Evolutionary conservation across 2,888 invertebrate species (phyloP), one percentile per base, ranked within the genome.

Genomic region (Hemithea aestivaria): DNA sequence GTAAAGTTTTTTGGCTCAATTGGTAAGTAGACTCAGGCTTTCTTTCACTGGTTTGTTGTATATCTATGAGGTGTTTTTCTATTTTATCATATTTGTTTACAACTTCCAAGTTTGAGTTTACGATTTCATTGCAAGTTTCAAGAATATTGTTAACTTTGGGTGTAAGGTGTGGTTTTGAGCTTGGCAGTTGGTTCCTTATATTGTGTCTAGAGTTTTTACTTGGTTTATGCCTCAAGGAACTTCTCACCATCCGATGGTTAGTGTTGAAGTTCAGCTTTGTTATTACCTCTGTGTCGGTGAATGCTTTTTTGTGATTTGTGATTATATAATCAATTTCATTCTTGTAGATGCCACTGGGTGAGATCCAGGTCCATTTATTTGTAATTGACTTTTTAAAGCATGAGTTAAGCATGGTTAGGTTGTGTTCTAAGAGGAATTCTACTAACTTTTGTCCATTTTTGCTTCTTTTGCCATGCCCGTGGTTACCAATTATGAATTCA

Each of bases 401-500:
- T 6, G 21, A 10, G 7, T 22, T 29, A 6, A 20, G 7, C 7
- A 29, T 9, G 9, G 5, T 21, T 1, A 29, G 7, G 9, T 32
- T 6, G 6, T 24, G 7, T 32, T 32, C 31, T 9, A 32, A 8
- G 7, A 24, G 24, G 6, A 24, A 32, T 9, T 32, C 31, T 6
- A 32, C 24, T 16, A 32, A 16, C 5, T 16, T 16, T 5, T 16
- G 24, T 9, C 48, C 46, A 10, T 38, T 42, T 21, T 39, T 32
- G 22, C 42, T 45, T 46, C 45, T 33, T 28, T 44, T 42, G 1
- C 48, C 44, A 11, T 25, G 3, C 6, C 42, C 37, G 31, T 28
- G 37, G 10, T 35, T 41, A 8, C 51, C 47, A 7, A 47, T 23
- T 10, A 36, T 8, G 20, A 29, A 12, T 32, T 46, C 43, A 29